Percentiles rank a stretch among this genome's conserved stretches.
These are phyloP conservation scores for Ferdinandea cuprea DNA, from an alignment of 2,888 invertebrate genomes.

Conservation along the genomic window DNA sequence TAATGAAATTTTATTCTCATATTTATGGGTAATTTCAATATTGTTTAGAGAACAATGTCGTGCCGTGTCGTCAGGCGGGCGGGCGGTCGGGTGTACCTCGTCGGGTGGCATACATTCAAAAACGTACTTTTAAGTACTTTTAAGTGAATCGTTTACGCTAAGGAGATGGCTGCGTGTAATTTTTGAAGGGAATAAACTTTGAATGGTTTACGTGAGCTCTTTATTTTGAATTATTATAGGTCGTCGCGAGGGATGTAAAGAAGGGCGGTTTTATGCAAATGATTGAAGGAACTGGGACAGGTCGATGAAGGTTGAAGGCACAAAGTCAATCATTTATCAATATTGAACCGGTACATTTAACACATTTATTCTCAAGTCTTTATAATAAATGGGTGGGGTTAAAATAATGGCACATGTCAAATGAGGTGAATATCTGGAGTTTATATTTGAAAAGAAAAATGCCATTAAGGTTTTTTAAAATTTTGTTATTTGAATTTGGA, in stretches of 20 bases:
- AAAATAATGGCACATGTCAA: too few relatives aligned
- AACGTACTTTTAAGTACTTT: conserved; percentile 51
- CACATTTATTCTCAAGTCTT: too few relatives aligned
- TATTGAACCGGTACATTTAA: background rate
- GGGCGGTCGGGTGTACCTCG: background rate
- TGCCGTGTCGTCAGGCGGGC: conserved; percentile 14
- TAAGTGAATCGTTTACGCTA: conserved; percentile 55
- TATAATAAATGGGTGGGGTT: too few relatives aligned
- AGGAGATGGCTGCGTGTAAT: background rate
- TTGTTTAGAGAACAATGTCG: conserved; percentile 66
- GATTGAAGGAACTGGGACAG: background rate
- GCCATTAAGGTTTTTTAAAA: too few relatives aligned
- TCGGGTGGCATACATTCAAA: conserved; percentile 17
- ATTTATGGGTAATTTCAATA: conserved; percentile 73
- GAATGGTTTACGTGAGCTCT: conserved; percentile 45
- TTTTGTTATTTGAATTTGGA: too few relatives aligned
- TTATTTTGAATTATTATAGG: conserved; percentile 28
- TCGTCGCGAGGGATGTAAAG: background rate
- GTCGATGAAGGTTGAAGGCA: background rate
- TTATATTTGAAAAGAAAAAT: too few relatives aligned
- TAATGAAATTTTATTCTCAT: conserved; percentile 71
- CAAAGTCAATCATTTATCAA: conserved; percentile 7
- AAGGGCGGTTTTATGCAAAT: conserved; percentile 13
- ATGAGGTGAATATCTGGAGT: too few relatives aligned
- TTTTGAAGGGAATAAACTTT: conserved; percentile 15